Evolutionary conservation across 2,888 invertebrate genomes (phyloP), one percentile per base, ranked within the genome.

Genomic region (Antheraea yamamai): DNA sequence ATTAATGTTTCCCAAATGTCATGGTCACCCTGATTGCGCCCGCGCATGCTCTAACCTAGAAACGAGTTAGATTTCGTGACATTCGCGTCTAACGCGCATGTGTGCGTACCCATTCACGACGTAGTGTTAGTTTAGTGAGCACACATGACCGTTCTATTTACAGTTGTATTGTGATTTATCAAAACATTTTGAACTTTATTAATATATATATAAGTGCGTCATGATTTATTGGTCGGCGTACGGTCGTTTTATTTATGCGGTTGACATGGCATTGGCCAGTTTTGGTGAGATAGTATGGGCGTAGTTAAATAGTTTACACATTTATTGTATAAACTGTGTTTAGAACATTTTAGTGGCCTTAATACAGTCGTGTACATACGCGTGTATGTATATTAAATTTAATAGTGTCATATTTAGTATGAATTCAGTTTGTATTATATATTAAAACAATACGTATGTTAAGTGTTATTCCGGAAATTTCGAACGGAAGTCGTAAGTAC

Each of bases 51-150:
- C 89, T 93, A 94, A 93, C 94, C 94, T 94, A 94, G 91, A 93
- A 94, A 92, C 93, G 86, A 84, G 89, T 88, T 91, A 85, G 91
- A 93, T 94, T 94, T 94, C 92, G 94, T 94, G 94, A 94, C 94
- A 94, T 90, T 91, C 88, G 85, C 79, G 81, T 75, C 79, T 68
- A 76, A 10, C 39, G 39, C 76, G 84, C 79, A 80, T 84, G 82
- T 87, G 89, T 88, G 91, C 87, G 90, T 84, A 79, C 83, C 84
- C 88, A 88, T 89, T 87, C 88, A 87, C 85, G 81, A 77, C 68
- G 39, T 61, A 83, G 83, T 85, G 82, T 84, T 81, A 83, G 86
- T 89, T 87, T 84, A 83, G 80, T 83, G 83, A 85, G 87, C 87
- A 87, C 83, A 81, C 85, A 85, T 79, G 79, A 82, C 79, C 77